These are phyloP conservation scores for Lampris incognitus DNA, from an alignment of 2,113 vertebrate species.

Conservation along the genomic window DNA sequence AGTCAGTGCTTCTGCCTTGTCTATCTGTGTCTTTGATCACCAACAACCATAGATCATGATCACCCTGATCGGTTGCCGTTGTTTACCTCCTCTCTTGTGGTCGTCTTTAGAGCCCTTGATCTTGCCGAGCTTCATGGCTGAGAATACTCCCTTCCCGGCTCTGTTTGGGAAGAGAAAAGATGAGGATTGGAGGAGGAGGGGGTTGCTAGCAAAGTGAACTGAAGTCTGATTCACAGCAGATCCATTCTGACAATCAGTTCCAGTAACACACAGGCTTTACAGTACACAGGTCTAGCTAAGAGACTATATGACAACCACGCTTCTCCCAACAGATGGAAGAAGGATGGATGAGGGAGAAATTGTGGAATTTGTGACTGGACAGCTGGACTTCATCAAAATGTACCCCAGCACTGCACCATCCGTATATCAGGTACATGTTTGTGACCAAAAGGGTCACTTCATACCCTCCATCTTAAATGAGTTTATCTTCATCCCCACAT, in stretches of 20 bases:
- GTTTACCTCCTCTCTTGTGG: constrained; percentile 84
- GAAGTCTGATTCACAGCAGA: constrained; percentile 20
- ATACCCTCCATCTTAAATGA: constrained; percentile 32
- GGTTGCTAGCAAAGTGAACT: constrained; percentile 18
- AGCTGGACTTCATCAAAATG: constrained; percentile 13
- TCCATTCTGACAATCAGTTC: background rate
- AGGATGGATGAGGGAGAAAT: background rate
- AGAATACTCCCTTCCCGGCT: constrained; percentile 90
- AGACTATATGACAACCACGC: no score
- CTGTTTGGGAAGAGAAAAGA: constrained; percentile 67
- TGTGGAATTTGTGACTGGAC: background rate
- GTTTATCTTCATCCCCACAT: constrained; percentile 12
- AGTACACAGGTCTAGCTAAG: no score
- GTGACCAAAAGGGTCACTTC: constrained; percentile 35
- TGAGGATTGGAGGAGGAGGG: constrained; percentile 11
- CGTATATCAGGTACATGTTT: constrained; percentile 41
- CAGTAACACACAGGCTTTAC: background rate
- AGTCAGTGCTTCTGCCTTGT: background rate
- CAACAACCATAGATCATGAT: background rate
- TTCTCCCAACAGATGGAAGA: no score
- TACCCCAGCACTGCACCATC: constrained; percentile 35
- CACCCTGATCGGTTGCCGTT: background rate
- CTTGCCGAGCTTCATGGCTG: constrained; percentile 93
- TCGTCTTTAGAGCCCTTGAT: constrained; percentile 85
- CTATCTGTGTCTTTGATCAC: background rate